Evolutionary conservation across 2,888 invertebrate species (phyloP), one percentile per base, ranked within the genome.

Genomic region (Cheilosia scutellata): DNA sequence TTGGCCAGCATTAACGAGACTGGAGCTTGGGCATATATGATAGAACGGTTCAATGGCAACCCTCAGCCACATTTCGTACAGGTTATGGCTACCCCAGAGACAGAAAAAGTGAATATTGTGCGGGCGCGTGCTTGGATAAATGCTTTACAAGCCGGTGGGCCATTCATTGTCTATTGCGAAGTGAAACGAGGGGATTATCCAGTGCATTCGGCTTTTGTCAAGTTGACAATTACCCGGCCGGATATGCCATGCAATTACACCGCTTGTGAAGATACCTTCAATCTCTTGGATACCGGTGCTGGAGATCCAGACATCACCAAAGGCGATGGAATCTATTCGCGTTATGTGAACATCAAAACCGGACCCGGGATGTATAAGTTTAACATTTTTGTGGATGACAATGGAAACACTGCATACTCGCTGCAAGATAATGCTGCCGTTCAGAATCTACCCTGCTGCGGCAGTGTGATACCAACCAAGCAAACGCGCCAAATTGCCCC

Each of bases 261-360:
- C 6, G 88, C 90, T 2, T 91, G 92, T 57, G 90, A 90, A 27
- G 90, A 91, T 84, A 93, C 90, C 66, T 91, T 94, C 62, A 93
- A 93, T 82, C 90, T 95, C 2, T 90, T 94, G 62, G 95, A 95
- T 90, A 94, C 93, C 55, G 95, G 95, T 9, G 93, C 93, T 88
- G 95, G 94, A 82, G 95, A 95, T 91, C 95, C 95, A 0, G 95
- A 95, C 90, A 93, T 95, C 31, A 94, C 94, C 27, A 93, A 93
- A 89, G 94, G 94, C 0, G 95, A 95, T 90, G 95, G 95, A 0
- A 93, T 95, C 11, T 95, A 95, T 89, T 94, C 95, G 0, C 93
- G 94, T 55, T 95, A 94, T 89, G 94, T 94, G 87, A 93, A 92
- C 82, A 93, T 94, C n/a, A 91, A 92, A 5, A 90, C 91, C 27